Evolutionary conservation across 2,888 invertebrate species (phyloP).

Genomic region (Hylaea fasciaria): DNA sequence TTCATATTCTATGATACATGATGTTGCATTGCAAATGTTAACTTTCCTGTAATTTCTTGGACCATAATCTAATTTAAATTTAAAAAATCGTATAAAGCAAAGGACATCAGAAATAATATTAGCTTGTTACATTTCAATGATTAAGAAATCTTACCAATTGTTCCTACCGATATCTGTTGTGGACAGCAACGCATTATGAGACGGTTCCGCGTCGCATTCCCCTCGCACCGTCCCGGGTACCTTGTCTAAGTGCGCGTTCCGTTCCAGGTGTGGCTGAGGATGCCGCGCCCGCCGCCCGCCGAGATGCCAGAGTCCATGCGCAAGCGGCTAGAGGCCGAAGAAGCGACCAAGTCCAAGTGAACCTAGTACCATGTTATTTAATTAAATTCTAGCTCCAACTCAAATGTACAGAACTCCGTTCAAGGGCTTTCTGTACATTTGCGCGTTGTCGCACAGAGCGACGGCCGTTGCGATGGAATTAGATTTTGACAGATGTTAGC

Average conservation of each 20-base stretch:
- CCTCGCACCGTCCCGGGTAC: not conserved
- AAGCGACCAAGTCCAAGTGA: conserved; percentile 68
- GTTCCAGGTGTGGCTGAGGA: conserved; percentile 86
- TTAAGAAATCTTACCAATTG: conserved; percentile 70
- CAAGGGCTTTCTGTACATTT: conserved; percentile 16
- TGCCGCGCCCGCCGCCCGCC: conserved; percentile 98
- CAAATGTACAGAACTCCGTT: conserved; percentile 20
- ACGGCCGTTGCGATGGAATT: conserved; percentile 18
- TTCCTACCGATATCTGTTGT: conserved; percentile 73
- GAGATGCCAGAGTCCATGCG: conserved; percentile 97
- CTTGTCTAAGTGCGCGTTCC: not conserved
- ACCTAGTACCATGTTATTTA: conserved; percentile 37
- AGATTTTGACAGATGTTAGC: not conserved
- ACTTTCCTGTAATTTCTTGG: no score
- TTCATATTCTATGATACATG: no score
- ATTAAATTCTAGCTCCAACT: conserved; percentile 19
- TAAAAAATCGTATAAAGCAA: no score
- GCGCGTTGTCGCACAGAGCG: conserved; percentile 14
- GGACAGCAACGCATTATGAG: conserved; percentile 61
- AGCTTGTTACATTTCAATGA: conserved; percentile 55
- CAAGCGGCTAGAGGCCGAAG: conserved; percentile 86
- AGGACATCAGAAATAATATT: no score
- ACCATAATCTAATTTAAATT: no score
- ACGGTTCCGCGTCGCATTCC: not conserved
- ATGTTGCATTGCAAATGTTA: no score